A percentile compares a stretch with the other conserved stretches of the same genome.
Conservation (phyloP, 2,113 vertebrate species). For the Hippocampus barbouri region DNA sequence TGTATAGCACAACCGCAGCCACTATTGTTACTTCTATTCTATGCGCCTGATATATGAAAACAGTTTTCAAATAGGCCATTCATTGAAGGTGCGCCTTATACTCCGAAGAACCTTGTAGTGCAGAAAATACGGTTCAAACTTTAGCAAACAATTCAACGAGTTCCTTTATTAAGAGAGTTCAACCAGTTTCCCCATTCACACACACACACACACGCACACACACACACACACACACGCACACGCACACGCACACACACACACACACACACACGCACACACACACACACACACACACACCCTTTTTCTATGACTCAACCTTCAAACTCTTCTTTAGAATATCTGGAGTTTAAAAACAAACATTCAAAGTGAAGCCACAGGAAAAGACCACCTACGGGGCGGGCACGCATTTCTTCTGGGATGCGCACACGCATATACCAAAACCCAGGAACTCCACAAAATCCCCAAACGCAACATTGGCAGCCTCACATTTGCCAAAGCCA, state of each 20-base stretch:
- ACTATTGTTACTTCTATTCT: no score
- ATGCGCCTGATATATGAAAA: no score
- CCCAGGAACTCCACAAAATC: background rate
- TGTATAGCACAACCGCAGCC: no score
- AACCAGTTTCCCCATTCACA: background rate
- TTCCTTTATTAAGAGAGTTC: background rate
- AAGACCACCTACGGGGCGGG: constrained; percentile 7
- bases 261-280: background rate
- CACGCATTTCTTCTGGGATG: constrained; percentile 5
- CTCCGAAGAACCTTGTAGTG: no score
- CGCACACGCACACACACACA: no score
- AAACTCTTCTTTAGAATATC: background rate
- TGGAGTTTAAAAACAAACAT: constrained; percentile 6
- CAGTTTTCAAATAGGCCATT: no score
- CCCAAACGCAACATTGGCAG: background rate
- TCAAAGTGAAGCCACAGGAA: constrained; percentile 31
- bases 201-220: no score
- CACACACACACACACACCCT: background rate
- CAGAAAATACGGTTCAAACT: background rate
- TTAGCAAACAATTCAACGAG: background rate
- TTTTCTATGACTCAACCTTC: background rate
- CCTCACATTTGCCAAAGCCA: constrained; percentile 26
- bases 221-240: no score
- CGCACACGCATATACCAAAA: constrained; percentile 4
- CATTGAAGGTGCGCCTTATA: no score